These are phyloP conservation scores for Eumaeus atala DNA, from an alignment of 1,140 invertebrate species.

Conservation along the genomic window DNA sequence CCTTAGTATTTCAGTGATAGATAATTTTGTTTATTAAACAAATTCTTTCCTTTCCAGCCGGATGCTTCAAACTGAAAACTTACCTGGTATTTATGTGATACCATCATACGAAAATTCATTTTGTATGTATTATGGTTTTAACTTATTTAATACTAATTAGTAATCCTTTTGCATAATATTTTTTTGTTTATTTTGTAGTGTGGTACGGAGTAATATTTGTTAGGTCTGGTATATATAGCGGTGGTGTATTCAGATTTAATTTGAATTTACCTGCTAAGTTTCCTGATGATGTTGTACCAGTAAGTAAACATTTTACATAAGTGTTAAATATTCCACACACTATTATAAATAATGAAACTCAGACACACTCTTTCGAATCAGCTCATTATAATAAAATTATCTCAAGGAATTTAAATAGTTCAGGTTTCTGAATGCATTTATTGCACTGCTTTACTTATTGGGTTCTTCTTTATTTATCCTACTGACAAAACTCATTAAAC, in stretches of 20 bases:
- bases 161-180: not conserved
- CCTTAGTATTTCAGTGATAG: not conserved
- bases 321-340: too few species aligned
- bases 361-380: too few species aligned
- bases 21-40: slow-evolving; percentile 21
- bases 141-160: not conserved
- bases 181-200: slow-evolving; percentile 76
- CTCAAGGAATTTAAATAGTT: too few species aligned
- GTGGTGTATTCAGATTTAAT: slow-evolving; percentile 91
- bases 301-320: slow-evolving; percentile 64
- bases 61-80: slow-evolving; percentile 87
- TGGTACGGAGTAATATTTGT: slow-evolving; percentile 97
- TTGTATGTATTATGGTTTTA: slow-evolving; percentile 73
- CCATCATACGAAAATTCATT: slow-evolving; percentile 88
- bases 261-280: slow-evolving; percentile 90
- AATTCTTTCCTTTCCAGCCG: slow-evolving; percentile 77
- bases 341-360: too few species aligned
- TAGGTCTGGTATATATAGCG: slow-evolving; percentile 89
- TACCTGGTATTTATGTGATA: slow-evolving; percentile 93
- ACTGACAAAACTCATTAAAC: too few species aligned
- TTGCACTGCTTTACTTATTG: too few species aligned
- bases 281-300: slow-evolving; percentile 89
- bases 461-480: too few species aligned
- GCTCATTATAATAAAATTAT: too few species aligned
- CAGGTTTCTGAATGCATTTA: too few species aligned